Evolutionary conservation across 2,888 invertebrate species (phyloP), one percentile per base, ranked within the genome.

Genomic region (Tineola bisselliella): DNA sequence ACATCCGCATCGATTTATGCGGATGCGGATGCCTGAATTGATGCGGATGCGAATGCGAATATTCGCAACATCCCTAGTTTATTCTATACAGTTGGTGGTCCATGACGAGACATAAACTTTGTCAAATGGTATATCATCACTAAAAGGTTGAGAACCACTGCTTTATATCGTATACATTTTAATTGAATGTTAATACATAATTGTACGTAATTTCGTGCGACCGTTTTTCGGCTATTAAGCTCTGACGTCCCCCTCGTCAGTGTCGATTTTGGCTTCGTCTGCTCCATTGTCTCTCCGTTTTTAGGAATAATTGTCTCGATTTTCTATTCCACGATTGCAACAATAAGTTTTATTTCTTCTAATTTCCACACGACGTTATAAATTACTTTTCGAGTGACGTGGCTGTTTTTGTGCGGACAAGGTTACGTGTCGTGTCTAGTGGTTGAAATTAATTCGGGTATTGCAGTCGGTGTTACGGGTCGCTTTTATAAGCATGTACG

Each of bases 401-500:
- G 13, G 56, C 56, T n/a, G 19, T n/a, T n/a, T n/a, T 56, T 56
- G 4, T 25, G 19, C 19, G 8, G 8, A 13, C 56, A 48, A 48
- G 48, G 48, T 48, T 48, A 48, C 25, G 25, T 25, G 25, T 25
- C 25, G 25, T 17, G 48, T 48, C 48, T 48, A 48, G 15, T 17
- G 17, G 48, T 17, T 48, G 3, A 48, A 48, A 6, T 17, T 48
- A 15, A 43, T 43, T 43, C 3, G 3, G 4, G 13, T 43, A 6
- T 13, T 17, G 8, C 10, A 48, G 48, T 48, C 48, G 57, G 63
- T 64, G 65, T 62, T 61, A 52, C 60, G 61, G 62, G 64, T 63
- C 60, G 59, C 65, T 63, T 65, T 69, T 67, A 25, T 25, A 25
- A 25, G 25, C 25, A 25, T 25, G 4, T 25, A 4, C 25, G 4